These are phyloP conservation scores for Carcharodon carcharias DNA, from an alignment of 2,797 vertebrate genomes.

Conservation along the genomic window DNA sequence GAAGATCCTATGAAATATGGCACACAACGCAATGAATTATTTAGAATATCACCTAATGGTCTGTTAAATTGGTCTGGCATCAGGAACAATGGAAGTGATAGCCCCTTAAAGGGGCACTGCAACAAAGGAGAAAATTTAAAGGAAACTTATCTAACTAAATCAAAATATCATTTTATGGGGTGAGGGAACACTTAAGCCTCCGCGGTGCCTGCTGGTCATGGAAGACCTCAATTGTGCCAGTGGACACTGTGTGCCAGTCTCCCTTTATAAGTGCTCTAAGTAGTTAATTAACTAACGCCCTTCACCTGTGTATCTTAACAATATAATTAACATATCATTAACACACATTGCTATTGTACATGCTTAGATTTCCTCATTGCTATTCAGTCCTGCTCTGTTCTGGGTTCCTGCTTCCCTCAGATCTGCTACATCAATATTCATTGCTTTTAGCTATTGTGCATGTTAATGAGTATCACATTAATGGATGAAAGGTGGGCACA, in stretches of 20 bases:
- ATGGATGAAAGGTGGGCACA: neutral
- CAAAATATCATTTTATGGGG: no score
- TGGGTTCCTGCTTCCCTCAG: neutral
- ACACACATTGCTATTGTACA: neutral
- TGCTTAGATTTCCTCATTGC: neutral
- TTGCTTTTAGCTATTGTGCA: neutral
- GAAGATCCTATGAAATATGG: conserved; percentile 31
- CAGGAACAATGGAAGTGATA: neutral
- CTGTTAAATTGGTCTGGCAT: neutral
- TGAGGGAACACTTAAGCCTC: no score
- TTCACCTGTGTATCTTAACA: no score
- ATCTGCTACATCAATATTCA: neutral
- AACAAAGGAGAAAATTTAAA: neutral
- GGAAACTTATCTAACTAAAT: no score
- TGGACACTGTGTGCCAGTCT: no score
- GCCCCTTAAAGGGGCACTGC: no score
- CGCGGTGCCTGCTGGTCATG: no score
- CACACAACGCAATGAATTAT: neutral
- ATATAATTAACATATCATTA: no score
- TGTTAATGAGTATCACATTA: neutral
- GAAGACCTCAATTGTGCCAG: no score
- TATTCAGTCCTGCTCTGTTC: neutral
- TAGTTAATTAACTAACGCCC: no score
- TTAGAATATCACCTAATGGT: neutral
- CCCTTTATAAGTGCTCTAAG: no score